These are phyloP conservation scores for Otis tarda DNA, from an alignment of 2,113 vertebrate species.

Conservation along the genomic window DNA sequence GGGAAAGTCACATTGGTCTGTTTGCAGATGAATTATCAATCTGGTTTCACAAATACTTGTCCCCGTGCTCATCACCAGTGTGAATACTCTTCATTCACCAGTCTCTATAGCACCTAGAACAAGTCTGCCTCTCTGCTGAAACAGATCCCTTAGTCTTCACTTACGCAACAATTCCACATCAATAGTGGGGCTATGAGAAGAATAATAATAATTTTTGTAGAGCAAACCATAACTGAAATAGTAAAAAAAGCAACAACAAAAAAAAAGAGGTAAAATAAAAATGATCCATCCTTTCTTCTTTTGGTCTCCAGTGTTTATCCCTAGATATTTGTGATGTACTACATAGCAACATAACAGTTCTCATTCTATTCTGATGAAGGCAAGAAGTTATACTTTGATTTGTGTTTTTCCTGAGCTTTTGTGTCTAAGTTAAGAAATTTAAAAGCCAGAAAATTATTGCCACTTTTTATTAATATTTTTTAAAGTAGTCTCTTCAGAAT, in stretches of 20 bases:
- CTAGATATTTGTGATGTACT: neutral
- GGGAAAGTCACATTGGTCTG: conserved; percentile 3
- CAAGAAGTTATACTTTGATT: neutral
- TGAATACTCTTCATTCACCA: neutral
- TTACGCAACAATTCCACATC: neutral
- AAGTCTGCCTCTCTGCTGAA: neutral
- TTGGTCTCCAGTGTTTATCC: conserved; percentile 7
- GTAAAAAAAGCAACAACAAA: neutral
- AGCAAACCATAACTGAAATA: neutral
- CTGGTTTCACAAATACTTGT: conserved; percentile 6
- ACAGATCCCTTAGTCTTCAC: neutral
- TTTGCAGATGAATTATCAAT: conserved; percentile 16
- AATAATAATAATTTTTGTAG: neutral
- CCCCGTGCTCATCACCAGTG: neutral
- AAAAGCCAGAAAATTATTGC: neutral
- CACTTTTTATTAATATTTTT: conserved; percentile 7
- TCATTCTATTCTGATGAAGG: neutral
- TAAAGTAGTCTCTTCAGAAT: neutral
- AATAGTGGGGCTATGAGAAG: neutral
- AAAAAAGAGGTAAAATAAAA: conserved; percentile 34
- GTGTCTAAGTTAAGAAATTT: neutral
- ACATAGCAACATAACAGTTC: neutral
- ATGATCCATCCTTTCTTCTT: conserved; percentile 1
- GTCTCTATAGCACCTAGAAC: neutral
- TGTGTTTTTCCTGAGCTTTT: neutral